Base-by-base conservation (phyloP, 92 coral and sea anemone genomes). In the Epizoanthus fatuus region DNA sequence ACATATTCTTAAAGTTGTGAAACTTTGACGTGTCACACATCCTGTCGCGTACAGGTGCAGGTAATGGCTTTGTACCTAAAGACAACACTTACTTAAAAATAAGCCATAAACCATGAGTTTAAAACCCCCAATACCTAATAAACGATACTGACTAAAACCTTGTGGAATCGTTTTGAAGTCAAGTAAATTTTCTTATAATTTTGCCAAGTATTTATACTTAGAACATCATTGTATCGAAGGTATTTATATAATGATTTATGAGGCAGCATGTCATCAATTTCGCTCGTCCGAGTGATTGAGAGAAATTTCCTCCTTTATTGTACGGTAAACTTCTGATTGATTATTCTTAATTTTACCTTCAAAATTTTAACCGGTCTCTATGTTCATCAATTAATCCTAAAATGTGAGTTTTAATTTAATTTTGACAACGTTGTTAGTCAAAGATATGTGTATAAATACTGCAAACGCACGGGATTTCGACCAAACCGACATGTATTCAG, bases 341-440 rank as follows among this genome's bases (percentile, higher is more conserved):
- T 35, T 53, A 35, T 35, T 56, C 80, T 13, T 14, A 71, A 71
- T 45, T 71, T 19, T 12, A 12, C 38, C 58, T 71, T 71, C 4
- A 71, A 15, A 0, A 72, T 72, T 32, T 72, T 20, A 72, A 35
- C 7, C 45, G 29, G 38, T 11, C 59, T 11, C 54, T 39, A 47
- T 54, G 64, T 54, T 75, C 67, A 75, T 32, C 60, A 55, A 56
- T 32, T 38, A 55, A 38, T 45, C 79, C 42, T 29, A 72, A 72
- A 75, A 25, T 13, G 57, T 1, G 16, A 45, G 69, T 37, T 56
- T 32, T 75, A 75, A 56, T 55, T 56, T 75, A 75, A 75, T 75
- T 44, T 5, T 56, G 14, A 53, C 38, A 19, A 55, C 67, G 3
- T 75, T 54, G 80, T 72, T 22, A 40, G 40, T 47, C 32, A 44